Evolutionary conservation across 2,888 invertebrate species (phyloP).

Genomic region (Sipunculus nudus): DNA sequence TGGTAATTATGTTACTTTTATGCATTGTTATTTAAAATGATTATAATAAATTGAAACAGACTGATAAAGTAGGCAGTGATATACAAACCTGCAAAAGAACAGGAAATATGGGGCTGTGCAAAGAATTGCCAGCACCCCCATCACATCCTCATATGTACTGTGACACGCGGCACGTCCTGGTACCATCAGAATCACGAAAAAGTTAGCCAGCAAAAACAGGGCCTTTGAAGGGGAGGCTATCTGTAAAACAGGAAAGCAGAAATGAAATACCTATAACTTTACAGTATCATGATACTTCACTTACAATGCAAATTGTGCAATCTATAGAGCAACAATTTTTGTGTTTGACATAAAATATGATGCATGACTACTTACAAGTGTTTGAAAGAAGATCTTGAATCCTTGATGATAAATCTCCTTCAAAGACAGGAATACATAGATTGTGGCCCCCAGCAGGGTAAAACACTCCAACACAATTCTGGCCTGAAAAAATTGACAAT

Average conservation of each 20-base stretch:
- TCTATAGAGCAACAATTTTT: neutral
- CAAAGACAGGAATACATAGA: constrained; percentile 85
- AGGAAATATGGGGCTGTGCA: constrained; percentile 96
- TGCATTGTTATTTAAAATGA: too few species aligned
- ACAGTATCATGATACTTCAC: neutral
- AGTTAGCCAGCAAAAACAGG: constrained; percentile 93
- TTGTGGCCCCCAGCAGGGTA: constrained; percentile 82
- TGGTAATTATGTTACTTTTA: too few species aligned
- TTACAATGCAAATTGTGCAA: neutral
- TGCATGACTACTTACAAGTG: constrained; percentile 75
- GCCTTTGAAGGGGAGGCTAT: constrained; percentile 89
- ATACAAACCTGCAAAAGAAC: constrained; percentile 96
- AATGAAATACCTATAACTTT: neutral
- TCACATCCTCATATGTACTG: constrained; percentile 87
- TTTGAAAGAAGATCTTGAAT: constrained; percentile 92
- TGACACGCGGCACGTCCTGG: constrained; percentile 85
- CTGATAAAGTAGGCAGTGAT: too few species aligned
- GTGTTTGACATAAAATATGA: neutral
- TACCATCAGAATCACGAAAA: constrained; percentile 86
- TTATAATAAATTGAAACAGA: too few species aligned
- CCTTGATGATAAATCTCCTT: constrained; percentile 92
- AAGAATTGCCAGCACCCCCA: constrained; percentile 92
- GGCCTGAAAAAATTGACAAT: constrained; percentile 53
- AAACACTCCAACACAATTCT: constrained; percentile 81
- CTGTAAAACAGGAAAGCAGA: constrained; percentile 68